phyloP scores from a whole-genome alignment of 1,140 invertebrate species.

The Sminthurides bifidus region DNA sequence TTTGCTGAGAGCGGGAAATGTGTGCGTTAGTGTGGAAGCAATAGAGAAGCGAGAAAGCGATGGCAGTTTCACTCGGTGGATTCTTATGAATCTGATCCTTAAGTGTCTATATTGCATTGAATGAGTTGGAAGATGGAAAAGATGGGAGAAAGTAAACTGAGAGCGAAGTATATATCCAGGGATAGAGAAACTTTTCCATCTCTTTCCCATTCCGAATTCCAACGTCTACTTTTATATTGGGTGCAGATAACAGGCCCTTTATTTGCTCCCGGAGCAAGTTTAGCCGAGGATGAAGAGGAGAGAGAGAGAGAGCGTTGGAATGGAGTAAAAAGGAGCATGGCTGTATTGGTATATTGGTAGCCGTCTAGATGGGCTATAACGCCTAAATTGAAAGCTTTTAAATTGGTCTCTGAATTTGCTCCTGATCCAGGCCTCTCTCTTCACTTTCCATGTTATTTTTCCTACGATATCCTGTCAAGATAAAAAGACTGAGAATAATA shows the following conservation, averaged over 20 bases:
- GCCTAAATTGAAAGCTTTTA: conserved; percentile 29
- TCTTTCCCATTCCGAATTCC: too few relatives aligned
- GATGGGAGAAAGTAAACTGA: conserved; percentile 1
- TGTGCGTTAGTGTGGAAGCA: too few relatives aligned
- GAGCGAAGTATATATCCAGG: too few relatives aligned
- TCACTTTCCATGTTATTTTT: conserved; percentile 10
- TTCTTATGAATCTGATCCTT: too few relatives aligned
- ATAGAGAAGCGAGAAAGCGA: not conserved
- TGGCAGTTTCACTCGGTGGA: not conserved
- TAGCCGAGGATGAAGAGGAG: not conserved
- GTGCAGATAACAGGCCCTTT: too few relatives aligned
- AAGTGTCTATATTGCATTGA: not conserved
- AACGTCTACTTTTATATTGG: too few relatives aligned
- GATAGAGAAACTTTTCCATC: too few relatives aligned
- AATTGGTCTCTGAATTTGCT: conserved; percentile 23
- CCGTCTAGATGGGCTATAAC: conserved; percentile 18
- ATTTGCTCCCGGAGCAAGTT: too few relatives aligned
- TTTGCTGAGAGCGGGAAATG: too few relatives aligned
- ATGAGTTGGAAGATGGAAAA: not conserved
- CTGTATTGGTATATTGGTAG: not conserved
- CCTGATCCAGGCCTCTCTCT: not conserved
- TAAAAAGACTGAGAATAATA: conserved; percentile 26
- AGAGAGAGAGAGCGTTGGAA: conserved; percentile 6
- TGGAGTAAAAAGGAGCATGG: not conserved
- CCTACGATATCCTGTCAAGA: conserved; percentile 28